These are phyloP conservation scores for Actinostola sp. DNA, from an alignment of 92 coral and sea anemone species.

Conservation along the genomic window DNA sequence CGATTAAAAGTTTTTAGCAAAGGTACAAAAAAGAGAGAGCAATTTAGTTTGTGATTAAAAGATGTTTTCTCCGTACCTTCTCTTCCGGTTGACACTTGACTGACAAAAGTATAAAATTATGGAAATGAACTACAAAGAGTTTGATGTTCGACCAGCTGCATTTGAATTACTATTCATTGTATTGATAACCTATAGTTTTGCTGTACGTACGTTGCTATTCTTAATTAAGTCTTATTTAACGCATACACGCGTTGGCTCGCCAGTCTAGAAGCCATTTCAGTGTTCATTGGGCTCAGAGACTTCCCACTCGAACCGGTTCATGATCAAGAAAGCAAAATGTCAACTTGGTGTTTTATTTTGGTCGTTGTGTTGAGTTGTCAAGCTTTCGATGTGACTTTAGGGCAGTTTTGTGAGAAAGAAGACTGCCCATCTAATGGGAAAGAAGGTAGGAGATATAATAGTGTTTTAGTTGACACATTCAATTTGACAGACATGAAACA, in stretches of 20 bases:
- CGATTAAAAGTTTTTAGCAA: not conserved
- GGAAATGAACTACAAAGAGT: not conserved
- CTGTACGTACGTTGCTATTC: conserved; percentile 1
- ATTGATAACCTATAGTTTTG: not conserved
- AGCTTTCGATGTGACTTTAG: not conserved
- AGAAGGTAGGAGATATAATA: not conserved
- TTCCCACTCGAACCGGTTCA: too few species aligned
- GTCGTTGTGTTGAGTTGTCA: not conserved
- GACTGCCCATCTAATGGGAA: not conserved
- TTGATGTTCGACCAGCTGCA: not conserved
- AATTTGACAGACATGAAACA: too few species aligned
- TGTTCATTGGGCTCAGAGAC: too few species aligned
- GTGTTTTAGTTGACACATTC: not conserved
- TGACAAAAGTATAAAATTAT: not conserved
- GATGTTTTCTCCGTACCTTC: not conserved
- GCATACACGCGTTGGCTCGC: too few species aligned
- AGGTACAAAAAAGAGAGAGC: not conserved
- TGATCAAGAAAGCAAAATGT: conserved; percentile 3
- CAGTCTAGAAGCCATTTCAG: not conserved
- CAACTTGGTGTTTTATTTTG: conserved; percentile 1
- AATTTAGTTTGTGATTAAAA: not conserved
- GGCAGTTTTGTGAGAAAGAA: not conserved
- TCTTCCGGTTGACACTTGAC: not conserved
- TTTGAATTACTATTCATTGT: not conserved
- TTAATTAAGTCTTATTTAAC: too few species aligned